These are phyloP conservation scores for Caerostris extrusa DNA, from an alignment of 1,140 invertebrate species.

Conservation along the genomic window DNA sequence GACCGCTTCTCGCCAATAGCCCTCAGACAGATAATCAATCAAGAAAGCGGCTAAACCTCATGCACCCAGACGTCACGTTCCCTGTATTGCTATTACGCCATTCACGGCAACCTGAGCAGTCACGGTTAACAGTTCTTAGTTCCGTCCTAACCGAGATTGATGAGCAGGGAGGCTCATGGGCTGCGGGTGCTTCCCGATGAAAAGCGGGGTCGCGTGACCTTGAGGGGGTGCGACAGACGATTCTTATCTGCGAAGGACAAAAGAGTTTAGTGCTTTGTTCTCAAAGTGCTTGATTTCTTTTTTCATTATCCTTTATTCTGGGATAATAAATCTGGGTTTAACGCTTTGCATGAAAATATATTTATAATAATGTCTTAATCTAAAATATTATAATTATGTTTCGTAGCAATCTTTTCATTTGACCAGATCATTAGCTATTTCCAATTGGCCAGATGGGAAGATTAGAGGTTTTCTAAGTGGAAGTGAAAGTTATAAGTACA, in stretches of 20 bases:
- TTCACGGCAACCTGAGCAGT: neutral
- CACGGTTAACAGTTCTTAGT: conserved; percentile 46
- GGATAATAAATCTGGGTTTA: too few species aligned
- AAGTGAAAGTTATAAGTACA: too few species aligned
- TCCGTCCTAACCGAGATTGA: conserved; percentile 42
- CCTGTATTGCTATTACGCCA: neutral
- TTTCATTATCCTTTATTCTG: neutral
- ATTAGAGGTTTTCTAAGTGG: too few species aligned
- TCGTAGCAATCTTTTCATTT: too few species aligned
- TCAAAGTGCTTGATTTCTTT: neutral
- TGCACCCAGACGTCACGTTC: conserved; percentile 31
- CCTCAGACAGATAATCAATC: conserved; percentile 29
- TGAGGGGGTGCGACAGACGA: neutral
- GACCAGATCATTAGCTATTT: too few species aligned
- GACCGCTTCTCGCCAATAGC: conserved; percentile 8
- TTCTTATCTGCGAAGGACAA: neutral
- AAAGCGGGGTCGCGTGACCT: neutral
- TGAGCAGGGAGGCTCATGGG: neutral
- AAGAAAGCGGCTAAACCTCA: conserved; percentile 25
- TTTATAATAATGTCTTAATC: too few species aligned
- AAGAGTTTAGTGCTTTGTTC: neutral
- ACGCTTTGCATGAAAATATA: too few species aligned
- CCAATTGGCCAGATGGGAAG: too few species aligned
- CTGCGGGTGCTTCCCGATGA: neutral
- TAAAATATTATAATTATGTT: too few species aligned